A percentile compares a stretch with the other conserved stretches of the same genome.
Conservation (phyloP, 1,140 invertebrate species). For the Gryon sp. region DNA sequence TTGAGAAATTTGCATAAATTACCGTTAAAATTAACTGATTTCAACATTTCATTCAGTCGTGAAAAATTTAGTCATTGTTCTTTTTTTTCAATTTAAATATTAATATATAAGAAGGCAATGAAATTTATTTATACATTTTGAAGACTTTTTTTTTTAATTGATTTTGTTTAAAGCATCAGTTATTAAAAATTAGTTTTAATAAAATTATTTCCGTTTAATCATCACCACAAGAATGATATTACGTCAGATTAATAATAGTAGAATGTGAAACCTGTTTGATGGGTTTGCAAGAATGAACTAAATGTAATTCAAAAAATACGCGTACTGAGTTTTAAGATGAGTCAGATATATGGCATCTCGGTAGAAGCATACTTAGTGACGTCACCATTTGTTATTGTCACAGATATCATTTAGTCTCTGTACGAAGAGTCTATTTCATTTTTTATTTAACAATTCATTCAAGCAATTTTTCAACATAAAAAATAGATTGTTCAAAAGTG, state of each 20-base stretch:
- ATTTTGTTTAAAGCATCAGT: not conserved
- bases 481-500: no score
- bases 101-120: no score
- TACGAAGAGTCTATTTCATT: slow-evolving; percentile 28
- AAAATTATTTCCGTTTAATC: no score
- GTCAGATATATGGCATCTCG: slow-evolving; percentile 76
- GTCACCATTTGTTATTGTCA: slow-evolving; percentile 77
- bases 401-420: slow-evolving; percentile 70
- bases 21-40: slow-evolving; percentile 1
- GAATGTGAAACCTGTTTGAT: slow-evolving; percentile 52
- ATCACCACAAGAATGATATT: slow-evolving; percentile 21
- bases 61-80: no score
- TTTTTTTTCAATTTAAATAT: no score
- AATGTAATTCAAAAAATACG: slow-evolving; percentile 53
- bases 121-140: no score
- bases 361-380: slow-evolving; percentile 76
- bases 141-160: no score
- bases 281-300: slow-evolving; percentile 68
- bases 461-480: no score
- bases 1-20: slow-evolving; percentile 20
- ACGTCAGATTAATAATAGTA: slow-evolving; percentile 28
- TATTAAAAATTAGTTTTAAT: no score
- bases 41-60: no score
- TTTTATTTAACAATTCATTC: not conserved
- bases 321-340: slow-evolving; percentile 68